phyloP scores from a whole-genome alignment of 2,888 invertebrate species.

The Chaetoderma sp. region DNA sequence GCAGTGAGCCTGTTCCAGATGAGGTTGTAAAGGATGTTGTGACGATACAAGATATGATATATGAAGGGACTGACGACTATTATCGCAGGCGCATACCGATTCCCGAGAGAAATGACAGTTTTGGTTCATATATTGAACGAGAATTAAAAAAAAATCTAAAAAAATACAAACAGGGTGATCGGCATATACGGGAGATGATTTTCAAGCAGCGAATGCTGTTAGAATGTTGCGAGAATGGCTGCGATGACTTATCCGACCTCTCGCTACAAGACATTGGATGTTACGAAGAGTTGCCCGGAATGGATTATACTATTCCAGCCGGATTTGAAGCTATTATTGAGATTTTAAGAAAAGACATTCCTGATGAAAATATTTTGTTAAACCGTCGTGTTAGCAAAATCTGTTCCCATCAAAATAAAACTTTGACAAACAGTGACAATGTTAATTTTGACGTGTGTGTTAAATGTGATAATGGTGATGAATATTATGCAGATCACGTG shows the following conservation, averaged over 20 bases:
- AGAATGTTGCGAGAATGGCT: constrained; percentile 94
- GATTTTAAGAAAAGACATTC: constrained; percentile 77
- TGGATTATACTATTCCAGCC: constrained; percentile 67
- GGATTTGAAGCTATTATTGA: constrained; percentile 65
- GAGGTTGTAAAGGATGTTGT: constrained; percentile 83
- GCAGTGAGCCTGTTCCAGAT: constrained; percentile 83
- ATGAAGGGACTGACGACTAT: constrained; percentile 92
- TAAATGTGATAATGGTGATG: constrained; percentile 85
- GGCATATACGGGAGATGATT: constrained; percentile 82
- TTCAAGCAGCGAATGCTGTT: constrained; percentile 91
- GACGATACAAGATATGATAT: constrained; percentile 90
- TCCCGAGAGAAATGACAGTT: constrained; percentile 88
- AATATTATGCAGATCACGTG: constrained; percentile 85
- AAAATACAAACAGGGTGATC: constrained; percentile 78
- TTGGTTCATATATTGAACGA: constrained; percentile 89
- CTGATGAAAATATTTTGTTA: constrained; percentile 79
- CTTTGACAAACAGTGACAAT: constrained; percentile 28
- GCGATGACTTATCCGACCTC: constrained; percentile 90
- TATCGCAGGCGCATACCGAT: constrained; percentile 89
- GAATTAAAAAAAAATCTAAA: constrained; percentile 88
- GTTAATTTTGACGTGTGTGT: constrained; percentile 69
- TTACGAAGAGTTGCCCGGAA: constrained; percentile 93
- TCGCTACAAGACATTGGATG: constrained; percentile 93
- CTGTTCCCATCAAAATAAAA: constrained; percentile 77
- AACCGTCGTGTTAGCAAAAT: constrained; percentile 81